Evolutionary conservation across 1,140 invertebrate species (phyloP).

Genomic region (Drosophila funebris): DNA sequence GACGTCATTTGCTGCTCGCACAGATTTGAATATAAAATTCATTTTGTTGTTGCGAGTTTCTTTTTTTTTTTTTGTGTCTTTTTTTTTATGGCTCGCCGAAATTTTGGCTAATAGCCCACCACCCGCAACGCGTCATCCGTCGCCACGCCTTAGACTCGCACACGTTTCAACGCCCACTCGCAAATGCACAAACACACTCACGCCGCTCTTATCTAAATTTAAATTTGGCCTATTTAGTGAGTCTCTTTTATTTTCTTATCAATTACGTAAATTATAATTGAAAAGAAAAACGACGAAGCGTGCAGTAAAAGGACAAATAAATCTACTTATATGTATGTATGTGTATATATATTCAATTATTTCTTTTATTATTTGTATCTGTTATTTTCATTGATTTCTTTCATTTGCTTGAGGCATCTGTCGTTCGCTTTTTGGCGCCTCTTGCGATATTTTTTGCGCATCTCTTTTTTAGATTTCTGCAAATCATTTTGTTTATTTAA

Average conservation of each 20-base stretch:
- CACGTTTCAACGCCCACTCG: constrained; percentile 22
- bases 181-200: background rate
- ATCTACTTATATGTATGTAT: no score
- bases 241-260: constrained; percentile 64
- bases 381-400: constrained; percentile 24
- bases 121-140: constrained; percentile 32
- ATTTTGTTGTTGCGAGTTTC: background rate
- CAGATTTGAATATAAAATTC: constrained; percentile 12
- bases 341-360: constrained; percentile 15
- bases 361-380: constrained; percentile 29
- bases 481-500: constrained; percentile 58
- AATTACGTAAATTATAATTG: constrained; percentile 71
- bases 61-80: constrained; percentile 10
- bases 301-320: constrained; percentile 16
- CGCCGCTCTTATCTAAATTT: constrained; percentile 66
- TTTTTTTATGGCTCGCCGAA: constrained; percentile 12
- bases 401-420: constrained; percentile 5
- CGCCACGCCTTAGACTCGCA: constrained; percentile 29
- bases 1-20: constrained; percentile 11
- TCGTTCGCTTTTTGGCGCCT: constrained; percentile 5
- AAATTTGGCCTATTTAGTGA: constrained; percentile 73
- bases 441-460: constrained; percentile 55
- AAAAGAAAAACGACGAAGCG: constrained; percentile 43
- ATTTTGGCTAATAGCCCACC: constrained; percentile 41
- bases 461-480: constrained; percentile 53